Conservation (phyloP, 1,140 invertebrate species). For the Halotydeus destructor region DNA sequence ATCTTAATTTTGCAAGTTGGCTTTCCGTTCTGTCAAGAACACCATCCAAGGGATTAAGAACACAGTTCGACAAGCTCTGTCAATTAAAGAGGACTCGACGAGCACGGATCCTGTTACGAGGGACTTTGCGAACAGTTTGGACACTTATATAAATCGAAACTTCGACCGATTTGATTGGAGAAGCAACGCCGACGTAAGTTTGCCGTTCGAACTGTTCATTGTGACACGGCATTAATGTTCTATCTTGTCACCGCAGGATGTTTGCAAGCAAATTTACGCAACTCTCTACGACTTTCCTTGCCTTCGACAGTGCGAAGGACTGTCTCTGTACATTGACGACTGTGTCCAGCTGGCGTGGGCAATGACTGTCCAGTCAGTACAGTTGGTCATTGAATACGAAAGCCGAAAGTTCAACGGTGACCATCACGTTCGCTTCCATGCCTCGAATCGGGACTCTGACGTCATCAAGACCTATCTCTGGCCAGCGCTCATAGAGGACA, state of each 20-base stretch:
- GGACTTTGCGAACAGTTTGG: neutral
- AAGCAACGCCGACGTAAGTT: too few species aligned
- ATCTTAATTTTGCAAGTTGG: constrained; percentile 26
- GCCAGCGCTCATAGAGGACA: constrained; percentile 39
- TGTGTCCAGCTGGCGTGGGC: constrained; percentile 44
- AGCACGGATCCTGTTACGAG: constrained; percentile 18
- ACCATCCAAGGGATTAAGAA: constrained; percentile 30
- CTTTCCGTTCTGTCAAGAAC: constrained; percentile 35
- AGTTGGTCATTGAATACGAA: constrained; percentile 31
- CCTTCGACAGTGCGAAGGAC: constrained; percentile 36
- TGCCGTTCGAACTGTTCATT: too few species aligned
- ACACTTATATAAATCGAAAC: too few species aligned
- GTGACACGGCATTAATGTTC: too few species aligned
- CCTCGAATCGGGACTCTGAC: constrained; percentile 33
- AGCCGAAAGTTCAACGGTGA: constrained; percentile 33
- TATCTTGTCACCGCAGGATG: too few species aligned
- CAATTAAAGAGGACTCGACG: too few species aligned
- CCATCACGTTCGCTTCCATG: constrained; percentile 39
- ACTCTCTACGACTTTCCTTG: constrained; percentile 53
- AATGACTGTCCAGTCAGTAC: constrained; percentile 28
- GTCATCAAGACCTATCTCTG: constrained; percentile 43
- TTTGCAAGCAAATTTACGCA: constrained; percentile 38
- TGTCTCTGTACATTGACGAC: constrained; percentile 37
- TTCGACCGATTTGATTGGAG: too few species aligned
- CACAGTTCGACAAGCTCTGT: constrained; percentile 29